phyloP scores from a whole-genome alignment of 2,113 vertebrate species.

The Fregetta grallaria region DNA sequence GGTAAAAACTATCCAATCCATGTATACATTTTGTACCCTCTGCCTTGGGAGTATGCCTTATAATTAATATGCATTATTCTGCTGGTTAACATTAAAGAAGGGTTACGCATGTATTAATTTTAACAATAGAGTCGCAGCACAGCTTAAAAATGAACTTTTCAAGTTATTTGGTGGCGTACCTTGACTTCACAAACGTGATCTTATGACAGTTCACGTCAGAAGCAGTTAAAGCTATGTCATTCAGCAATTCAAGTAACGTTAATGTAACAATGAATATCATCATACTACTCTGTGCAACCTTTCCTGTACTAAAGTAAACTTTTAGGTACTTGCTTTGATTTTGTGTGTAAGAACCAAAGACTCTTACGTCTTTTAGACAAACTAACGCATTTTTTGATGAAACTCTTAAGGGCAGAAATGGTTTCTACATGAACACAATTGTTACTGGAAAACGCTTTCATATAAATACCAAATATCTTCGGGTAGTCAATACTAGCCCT shows the following conservation, averaged over 20 bases:
- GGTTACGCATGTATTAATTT: neutral
- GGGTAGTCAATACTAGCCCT: neutral
- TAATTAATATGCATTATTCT: neutral
- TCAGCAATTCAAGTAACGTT: neutral
- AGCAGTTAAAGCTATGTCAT: neutral
- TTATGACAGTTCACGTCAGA: neutral
- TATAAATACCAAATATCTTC: neutral
- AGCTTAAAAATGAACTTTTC: neutral
- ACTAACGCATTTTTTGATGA: neutral
- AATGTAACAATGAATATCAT: too few species aligned
- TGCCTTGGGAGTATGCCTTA: neutral
- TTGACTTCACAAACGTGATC: neutral
- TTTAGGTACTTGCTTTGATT: neutral
- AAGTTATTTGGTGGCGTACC: neutral
- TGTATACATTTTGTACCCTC: fast-evolving
- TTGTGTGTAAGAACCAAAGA: neutral
- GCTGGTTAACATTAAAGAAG: neutral
- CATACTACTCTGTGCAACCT: neutral
- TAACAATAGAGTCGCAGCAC: neutral
- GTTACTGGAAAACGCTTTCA: neutral
- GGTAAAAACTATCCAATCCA: neutral
- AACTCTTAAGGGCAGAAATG: neutral
- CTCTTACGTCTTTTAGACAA: neutral
- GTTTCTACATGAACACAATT: neutral
- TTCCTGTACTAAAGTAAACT: neutral